Evolutionary conservation across 2,888 invertebrate species (phyloP), one percentile per base, ranked within the genome.

Genomic region (Microctonus hyperodae): DNA sequence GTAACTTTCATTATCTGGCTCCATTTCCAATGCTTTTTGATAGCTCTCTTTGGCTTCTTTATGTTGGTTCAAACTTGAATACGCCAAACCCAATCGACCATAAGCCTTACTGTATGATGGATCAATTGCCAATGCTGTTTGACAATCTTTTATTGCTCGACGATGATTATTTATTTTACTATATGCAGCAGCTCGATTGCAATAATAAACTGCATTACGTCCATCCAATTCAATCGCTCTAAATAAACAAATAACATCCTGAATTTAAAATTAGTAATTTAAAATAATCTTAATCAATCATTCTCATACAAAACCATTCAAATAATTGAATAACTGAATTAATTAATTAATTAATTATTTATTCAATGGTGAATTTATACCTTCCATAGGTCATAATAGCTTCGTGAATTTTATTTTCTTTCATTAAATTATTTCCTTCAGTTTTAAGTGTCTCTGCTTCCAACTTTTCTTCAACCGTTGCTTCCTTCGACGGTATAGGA

Each of bases 151-250:
- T 62, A 98, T 92, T 11, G 97, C 96, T 69, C 90, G 88, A 65
- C 91, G 88, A 79, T 95, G 92, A 78, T 94, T 91, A 58, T 92
- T 92, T 72, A 97, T 85, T 81, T 96, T 95, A 81, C 94, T 97
- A 82, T 93, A 92, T 0, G 97, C 97, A 1, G 98, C 98, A 55
- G 98, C 99, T 73, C 98, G 90, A 83, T 99, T 99, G 84, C 98
- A 97, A 84, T 94, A 98, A 85, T 93, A 98, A 33, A 98, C 95
- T 0, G 98, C 92, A 86, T 98, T 98, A 70, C 89, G 88, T 25
- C 92, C 90, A 83, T 97, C 95, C 66, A 96, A 86, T 76, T 91
- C 88, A 72, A 99, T 95, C 11, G 98, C 98, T 76, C 94, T 92
- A 74, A 81, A 87, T 85, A 61, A 70, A 69, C 63, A 72, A 69